phyloP scores from a whole-genome alignment of 2,888 invertebrate species.

The Caenorhabditis macrosperma region DNA sequence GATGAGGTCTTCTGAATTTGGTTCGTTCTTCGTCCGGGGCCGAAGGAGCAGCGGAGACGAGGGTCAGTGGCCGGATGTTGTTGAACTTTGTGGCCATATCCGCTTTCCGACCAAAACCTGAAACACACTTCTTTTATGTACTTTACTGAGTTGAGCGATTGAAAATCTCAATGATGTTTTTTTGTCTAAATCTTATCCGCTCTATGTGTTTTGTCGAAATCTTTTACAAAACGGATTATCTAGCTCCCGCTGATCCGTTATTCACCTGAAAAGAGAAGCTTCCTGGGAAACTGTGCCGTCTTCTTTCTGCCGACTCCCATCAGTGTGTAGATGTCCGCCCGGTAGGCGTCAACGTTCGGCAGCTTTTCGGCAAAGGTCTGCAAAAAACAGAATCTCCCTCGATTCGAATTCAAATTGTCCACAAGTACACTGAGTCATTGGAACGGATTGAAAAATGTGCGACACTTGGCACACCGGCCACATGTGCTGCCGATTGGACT shows the following conservation, averaged over 20 bases:
- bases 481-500: not conserved
- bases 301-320: slow-evolving; percentile 58
- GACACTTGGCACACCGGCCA: slow-evolving; percentile 4
- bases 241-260: not conserved
- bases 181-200: too few species aligned
- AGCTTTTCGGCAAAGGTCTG: slow-evolving; percentile 49
- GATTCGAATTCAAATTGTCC: too few species aligned
- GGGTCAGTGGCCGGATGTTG: slow-evolving; percentile 22
- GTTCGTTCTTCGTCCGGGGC: not conserved
- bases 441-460: slow-evolving; percentile 23
- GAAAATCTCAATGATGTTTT: too few species aligned
- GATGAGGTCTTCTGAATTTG: slow-evolving; percentile 36
- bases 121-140: too few species aligned
- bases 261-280: slow-evolving; percentile 44
- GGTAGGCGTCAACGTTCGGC: slow-evolving; percentile 47
- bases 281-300: slow-evolving; percentile 34
- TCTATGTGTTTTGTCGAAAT: too few species aligned
- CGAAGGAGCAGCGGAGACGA: not conserved
- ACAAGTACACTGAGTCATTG: too few species aligned
- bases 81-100: not conserved
- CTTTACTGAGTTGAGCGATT: too few species aligned
- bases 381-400: slow-evolving; percentile 12
- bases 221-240: not conserved
- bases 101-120: slow-evolving; percentile 8
- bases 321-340: slow-evolving; percentile 54